Percentiles rank a stretch among this genome's conserved stretches.
Evolutionary conservation across 2,888 invertebrate species (phyloP).

Genomic region (Idaea dimidiata): DNA sequence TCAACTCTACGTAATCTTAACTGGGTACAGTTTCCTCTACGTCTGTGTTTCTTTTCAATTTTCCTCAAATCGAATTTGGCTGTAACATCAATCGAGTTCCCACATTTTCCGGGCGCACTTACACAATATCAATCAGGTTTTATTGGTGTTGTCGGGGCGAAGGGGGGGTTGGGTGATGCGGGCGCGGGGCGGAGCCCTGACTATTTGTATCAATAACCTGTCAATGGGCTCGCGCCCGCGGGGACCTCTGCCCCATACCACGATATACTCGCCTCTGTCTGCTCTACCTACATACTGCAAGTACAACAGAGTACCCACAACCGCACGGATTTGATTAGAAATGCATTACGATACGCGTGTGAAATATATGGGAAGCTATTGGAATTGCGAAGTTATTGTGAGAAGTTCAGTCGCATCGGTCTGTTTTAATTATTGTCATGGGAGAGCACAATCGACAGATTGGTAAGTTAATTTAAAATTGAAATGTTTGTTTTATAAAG

Average conservation of each 20-base stretch:
- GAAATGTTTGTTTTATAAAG: neutral
- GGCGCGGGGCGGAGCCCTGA: constrained; percentile 53
- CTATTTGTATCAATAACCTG: constrained; percentile 82
- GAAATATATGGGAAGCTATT: constrained; percentile 38
- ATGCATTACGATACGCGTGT: constrained; percentile 61
- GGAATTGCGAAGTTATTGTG: constrained; percentile 18
- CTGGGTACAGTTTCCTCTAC: constrained; percentile 46
- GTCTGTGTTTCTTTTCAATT: constrained; percentile 70
- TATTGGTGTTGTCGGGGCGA: constrained; percentile 77
- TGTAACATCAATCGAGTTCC: constrained; percentile 80
- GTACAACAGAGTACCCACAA: constrained; percentile 44
- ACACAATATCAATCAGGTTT: constrained; percentile 82
- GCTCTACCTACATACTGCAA: constrained; percentile 5
- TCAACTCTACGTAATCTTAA: constrained; percentile 38
- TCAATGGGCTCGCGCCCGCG: constrained; percentile 74
- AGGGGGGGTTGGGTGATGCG: constrained; percentile 42
- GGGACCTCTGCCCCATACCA: constrained; percentile 63
- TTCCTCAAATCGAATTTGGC: constrained; percentile 79
- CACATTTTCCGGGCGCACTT: constrained; percentile 80
- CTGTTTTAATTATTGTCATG: neutral
- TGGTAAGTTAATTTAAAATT: neutral
- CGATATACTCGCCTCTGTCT: constrained; percentile 53
- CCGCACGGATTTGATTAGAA: constrained; percentile 75
- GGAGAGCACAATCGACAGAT: neutral
- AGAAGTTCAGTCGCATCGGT: constrained; percentile 4